Evolutionary conservation across 2,888 invertebrate species (phyloP).

Genomic region (Diaphora mendica): DNA sequence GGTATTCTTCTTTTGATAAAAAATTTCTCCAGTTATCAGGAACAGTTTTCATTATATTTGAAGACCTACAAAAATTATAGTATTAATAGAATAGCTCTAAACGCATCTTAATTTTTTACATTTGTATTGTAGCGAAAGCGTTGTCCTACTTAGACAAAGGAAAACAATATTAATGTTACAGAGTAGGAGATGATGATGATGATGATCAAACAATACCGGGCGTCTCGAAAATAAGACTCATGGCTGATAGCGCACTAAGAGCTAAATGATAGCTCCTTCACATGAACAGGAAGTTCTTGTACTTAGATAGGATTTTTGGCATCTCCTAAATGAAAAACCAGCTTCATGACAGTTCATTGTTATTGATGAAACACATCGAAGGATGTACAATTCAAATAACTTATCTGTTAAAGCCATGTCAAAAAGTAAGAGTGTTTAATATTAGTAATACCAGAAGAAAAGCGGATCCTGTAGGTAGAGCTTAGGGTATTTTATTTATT

Average conservation of each 20-base stretch:
- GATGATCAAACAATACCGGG: background rate
- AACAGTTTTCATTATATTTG: slow-evolving; percentile 11
- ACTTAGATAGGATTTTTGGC: background rate
- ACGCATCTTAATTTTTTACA: background rate
- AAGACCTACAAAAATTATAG: slow-evolving; percentile 27
- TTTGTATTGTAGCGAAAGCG: background rate
- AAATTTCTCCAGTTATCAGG: slow-evolving; percentile 16
- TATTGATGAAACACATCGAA: too few species aligned
- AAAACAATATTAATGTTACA: background rate
- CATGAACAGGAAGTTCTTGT: background rate
- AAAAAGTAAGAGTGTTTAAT: too few species aligned
- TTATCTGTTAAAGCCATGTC: too few species aligned
- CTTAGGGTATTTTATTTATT: too few species aligned
- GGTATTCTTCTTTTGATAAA: slow-evolving; percentile 14
- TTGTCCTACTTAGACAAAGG: background rate
- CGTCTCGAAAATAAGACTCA: too few species aligned
- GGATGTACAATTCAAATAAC: too few species aligned
- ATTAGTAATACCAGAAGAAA: too few species aligned
- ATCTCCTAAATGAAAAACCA: background rate
- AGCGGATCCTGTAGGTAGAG: too few species aligned
- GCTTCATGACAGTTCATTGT: background rate
- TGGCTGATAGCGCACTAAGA: background rate
- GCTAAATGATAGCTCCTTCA: background rate
- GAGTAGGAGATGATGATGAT: too few species aligned
- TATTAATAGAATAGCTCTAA: background rate